Conservation (phyloP, 1,140 invertebrate species). For the Dendrolimus punctatus region DNA sequence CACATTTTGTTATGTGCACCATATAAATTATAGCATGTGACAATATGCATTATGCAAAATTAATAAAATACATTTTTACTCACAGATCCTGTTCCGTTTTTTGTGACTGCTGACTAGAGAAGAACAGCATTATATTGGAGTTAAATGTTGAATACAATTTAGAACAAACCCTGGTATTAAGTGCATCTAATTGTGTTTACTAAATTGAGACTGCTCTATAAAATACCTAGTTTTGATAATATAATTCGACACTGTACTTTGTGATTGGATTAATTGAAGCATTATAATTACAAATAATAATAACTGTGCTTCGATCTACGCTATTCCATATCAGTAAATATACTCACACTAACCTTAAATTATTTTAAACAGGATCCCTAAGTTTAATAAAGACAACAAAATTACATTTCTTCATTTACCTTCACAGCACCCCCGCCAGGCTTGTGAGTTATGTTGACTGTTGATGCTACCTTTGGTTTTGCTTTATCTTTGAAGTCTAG, state of each 20-base stretch:
- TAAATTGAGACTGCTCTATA: conserved; percentile 4
- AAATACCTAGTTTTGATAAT: conserved; percentile 5
- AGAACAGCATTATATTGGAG: conserved; percentile 22
- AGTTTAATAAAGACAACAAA: not conserved
- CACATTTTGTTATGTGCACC: no score
- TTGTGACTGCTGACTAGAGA: conserved; percentile 44
- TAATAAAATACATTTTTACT: conserved; percentile 29
- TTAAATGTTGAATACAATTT: not conserved
- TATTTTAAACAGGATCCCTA: not conserved
- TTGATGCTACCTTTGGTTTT: conserved; percentile 93
- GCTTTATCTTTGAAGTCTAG: conserved; percentile 94
- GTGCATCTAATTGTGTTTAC: conserved; percentile 9
- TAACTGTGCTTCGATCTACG: not conserved
- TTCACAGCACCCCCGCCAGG: conserved; percentile 92
- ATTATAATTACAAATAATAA: not conserved
- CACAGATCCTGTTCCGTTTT: conserved; percentile 45
- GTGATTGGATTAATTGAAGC: not conserved
- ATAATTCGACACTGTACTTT: no score
- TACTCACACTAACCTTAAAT: no score
- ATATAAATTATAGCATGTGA: no score
- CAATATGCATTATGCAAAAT: no score
- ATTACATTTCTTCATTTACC: conserved; percentile 73
- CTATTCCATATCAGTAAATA: no score
- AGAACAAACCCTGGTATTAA: conserved; percentile 2
- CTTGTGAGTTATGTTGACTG: conserved; percentile 90